phyloP scores from a whole-genome alignment of 2,888 invertebrate genomes.

The Plagodis pulveraria region DNA sequence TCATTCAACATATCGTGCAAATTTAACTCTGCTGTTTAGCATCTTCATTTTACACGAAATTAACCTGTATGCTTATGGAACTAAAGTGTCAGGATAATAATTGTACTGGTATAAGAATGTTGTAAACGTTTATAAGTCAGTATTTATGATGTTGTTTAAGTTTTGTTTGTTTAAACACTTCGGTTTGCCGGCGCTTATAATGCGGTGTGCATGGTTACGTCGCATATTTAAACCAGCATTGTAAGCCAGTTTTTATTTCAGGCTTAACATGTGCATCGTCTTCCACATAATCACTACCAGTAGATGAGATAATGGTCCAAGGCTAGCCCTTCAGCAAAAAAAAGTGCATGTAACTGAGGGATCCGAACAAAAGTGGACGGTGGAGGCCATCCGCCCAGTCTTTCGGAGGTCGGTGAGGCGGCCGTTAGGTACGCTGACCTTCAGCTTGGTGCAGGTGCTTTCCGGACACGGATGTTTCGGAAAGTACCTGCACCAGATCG shows the following conservation, averaged over 20 bases:
- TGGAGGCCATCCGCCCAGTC: too few species aligned
- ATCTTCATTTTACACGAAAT: slow-evolving; percentile 25
- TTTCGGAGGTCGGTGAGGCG: too few species aligned
- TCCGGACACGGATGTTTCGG: too few species aligned
- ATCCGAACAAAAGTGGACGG: too few species aligned
- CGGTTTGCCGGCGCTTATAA: slow-evolving; percentile 30
- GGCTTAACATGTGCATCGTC: not conserved
- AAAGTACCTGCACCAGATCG: too few species aligned
- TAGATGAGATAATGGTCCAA: too few species aligned
- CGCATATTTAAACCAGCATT: slow-evolving; percentile 5
- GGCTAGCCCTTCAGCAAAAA: too few species aligned
- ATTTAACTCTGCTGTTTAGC: slow-evolving; percentile 33
- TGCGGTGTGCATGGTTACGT: slow-evolving; percentile 10
- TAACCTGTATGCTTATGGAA: slow-evolving; percentile 21
- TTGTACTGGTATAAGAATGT: slow-evolving; percentile 12
- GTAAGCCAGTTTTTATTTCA: too few species aligned
- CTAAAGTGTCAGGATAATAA: slow-evolving; percentile 25
- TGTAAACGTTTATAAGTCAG: slow-evolving; percentile 54
- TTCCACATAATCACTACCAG: too few species aligned
- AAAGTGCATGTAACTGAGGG: too few species aligned
- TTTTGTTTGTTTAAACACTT: slow-evolving; percentile 51
- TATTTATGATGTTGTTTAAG: slow-evolving; percentile 56
- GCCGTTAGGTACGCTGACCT: too few species aligned
- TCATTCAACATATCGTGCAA: slow-evolving; percentile 63
- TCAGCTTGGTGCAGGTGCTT: too few species aligned